Percentiles rank a stretch among this genome's conserved stretches.
Evolutionary conservation across 2,888 invertebrate genomes (phyloP).

Genomic region (Portevinia maculata): DNA sequence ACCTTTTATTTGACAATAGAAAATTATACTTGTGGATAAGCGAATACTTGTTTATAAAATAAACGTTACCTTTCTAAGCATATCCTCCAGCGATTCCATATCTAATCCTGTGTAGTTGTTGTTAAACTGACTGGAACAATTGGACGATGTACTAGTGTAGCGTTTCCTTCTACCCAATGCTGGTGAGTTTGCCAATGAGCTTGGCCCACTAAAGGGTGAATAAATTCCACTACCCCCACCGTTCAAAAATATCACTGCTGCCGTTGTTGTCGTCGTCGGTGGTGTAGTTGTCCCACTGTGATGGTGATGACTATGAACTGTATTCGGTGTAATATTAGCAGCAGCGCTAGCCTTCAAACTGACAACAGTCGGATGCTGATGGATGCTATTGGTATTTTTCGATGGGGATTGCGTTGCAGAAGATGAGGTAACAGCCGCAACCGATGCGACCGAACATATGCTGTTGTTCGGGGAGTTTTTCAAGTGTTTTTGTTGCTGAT

Average conservation of each 20-base stretch:
- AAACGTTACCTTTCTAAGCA: conserved; percentile 87
- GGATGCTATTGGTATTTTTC: conserved; percentile 62
- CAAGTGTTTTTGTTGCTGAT: conserved; percentile 75
- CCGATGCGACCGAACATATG: conserved; percentile 27
- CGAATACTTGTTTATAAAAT: too few relatives aligned
- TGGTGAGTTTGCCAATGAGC: conserved; percentile 82
- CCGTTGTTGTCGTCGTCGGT: conserved; percentile 39
- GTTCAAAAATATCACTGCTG: conserved; percentile 55
- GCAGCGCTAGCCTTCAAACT: conserved; percentile 76
- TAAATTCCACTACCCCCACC: conserved; percentile 61
- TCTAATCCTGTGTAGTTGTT: conserved; percentile 86
- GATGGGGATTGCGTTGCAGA: conserved; percentile 64
- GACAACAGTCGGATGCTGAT: conserved; percentile 75
- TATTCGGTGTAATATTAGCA: conserved; percentile 35
- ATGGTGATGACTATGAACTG: conserved; percentile 51
- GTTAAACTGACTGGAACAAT: conserved; percentile 86
- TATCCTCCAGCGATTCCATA: conserved; percentile 91
- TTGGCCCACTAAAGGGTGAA: conserved; percentile 79
- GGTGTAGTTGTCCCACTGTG: conserved; percentile 43
- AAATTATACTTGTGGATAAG: too few relatives aligned
- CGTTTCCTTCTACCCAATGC: conserved; percentile 86
- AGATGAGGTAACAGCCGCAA: conserved; percentile 60
- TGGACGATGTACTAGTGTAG: conserved; percentile 85
- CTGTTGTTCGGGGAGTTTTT: conserved; percentile 55
- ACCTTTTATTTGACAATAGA: too few relatives aligned